These are phyloP conservation scores for Laticauda laticaudata DNA, from an alignment of 2,113 vertebrate species.

Conservation along the genomic window DNA sequence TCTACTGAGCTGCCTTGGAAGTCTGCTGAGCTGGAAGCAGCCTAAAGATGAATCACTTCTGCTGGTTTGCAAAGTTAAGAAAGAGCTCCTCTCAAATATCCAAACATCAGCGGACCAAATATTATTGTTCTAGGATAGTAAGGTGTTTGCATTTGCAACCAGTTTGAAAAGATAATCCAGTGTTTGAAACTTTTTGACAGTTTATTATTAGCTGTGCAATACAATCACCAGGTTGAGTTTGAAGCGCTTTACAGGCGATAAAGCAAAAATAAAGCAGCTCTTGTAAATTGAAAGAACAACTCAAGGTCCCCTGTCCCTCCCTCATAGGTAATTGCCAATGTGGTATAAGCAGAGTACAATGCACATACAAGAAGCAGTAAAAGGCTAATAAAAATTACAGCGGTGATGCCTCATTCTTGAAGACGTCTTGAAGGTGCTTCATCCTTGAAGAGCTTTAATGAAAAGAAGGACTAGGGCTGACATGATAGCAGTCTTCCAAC, in stretches of 20 bases:
- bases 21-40: neutral
- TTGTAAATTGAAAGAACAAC: neutral
- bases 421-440: neutral
- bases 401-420: neutral
- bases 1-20: neutral
- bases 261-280: neutral
- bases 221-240: neutral
- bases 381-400: neutral
- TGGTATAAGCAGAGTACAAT: neutral
- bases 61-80: neutral
- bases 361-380: neutral
- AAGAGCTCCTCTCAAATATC: neutral
- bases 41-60: neutral
- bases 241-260: neutral
- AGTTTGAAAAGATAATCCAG: neutral
- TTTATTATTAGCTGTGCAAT: neutral
- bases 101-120: neutral
- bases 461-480: too few species aligned
- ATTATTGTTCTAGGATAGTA: neutral
- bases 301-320: neutral
- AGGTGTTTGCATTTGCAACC: neutral
- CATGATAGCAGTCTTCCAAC: too few species aligned
- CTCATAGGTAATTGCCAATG: neutral
- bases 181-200: neutral
- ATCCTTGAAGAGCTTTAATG: too few species aligned